A percentile compares a stretch with the other conserved stretches of the same genome.
These are phyloP conservation scores for Myripristis jacobus DNA, from an alignment of 2,797 vertebrate species.

Conservation along the genomic window DNA sequence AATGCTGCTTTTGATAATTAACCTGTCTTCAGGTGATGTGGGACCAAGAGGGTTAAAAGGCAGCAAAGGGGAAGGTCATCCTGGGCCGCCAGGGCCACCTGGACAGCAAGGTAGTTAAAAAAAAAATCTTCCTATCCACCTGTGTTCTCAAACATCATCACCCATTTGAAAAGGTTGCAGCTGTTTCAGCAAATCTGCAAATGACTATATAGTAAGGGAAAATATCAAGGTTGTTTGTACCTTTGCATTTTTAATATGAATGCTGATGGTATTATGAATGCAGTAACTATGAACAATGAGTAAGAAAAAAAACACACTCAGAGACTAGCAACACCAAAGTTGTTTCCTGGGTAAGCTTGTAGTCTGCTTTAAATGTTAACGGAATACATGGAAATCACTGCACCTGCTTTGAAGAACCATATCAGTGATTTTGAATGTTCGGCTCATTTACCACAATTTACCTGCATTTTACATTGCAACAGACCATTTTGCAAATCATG, in stretches of 20 bases:
- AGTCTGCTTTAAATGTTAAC: too few species aligned
- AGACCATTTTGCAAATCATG: too few species aligned
- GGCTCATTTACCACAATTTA: too few species aligned
- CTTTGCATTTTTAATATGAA: constrained; percentile 29
- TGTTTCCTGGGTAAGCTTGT: too few species aligned
- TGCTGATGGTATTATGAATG: not conserved
- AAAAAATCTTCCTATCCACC: not conserved
- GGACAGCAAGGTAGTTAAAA: constrained; percentile 80
- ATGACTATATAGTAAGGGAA: constrained; percentile 18
- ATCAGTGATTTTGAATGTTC: too few species aligned
- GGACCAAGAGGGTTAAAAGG: constrained; percentile 83
- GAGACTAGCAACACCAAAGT: too few species aligned
- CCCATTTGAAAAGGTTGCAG: too few species aligned
- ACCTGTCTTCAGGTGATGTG: constrained; percentile 77
- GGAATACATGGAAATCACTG: too few species aligned
- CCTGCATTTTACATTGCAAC: too few species aligned
- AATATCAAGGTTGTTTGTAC: constrained; percentile 15
- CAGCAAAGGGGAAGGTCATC: constrained; percentile 80
- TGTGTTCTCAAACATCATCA: not conserved
- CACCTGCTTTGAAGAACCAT: too few species aligned
- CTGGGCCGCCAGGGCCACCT: constrained; percentile 78
- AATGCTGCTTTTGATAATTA: constrained; percentile 22
- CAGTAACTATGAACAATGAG: too few species aligned
- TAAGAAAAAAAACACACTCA: too few species aligned
- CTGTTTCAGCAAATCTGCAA: not conserved